A percentile compares a stretch with the other conserved stretches of the same genome.
Evolutionary conservation across 2,797 vertebrate species (phyloP).

Genomic region (Simalia tracyae): DNA sequence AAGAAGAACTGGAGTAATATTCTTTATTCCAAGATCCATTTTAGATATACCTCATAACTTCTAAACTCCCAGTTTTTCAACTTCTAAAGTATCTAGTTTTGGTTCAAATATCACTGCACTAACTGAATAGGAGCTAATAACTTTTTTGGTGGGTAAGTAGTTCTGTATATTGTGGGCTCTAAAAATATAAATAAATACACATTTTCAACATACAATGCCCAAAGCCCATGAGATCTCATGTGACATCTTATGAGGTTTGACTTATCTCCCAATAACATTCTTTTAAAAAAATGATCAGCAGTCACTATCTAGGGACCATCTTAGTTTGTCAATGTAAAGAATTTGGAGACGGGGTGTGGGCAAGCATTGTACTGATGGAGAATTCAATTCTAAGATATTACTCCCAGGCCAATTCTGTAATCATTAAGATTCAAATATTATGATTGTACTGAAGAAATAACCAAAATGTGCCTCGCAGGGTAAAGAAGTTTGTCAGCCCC

Average conservation of each 20-base stretch:
- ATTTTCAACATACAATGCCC: neutral
- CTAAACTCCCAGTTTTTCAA: neutral
- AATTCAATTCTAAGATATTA: neutral
- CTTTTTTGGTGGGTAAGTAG: neutral
- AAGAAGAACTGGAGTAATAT: neutral
- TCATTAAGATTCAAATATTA: neutral
- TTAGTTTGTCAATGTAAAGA: neutral
- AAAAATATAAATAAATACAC: neutral
- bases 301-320: neutral
- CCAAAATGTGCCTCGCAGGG: neutral
- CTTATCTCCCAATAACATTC: neutral
- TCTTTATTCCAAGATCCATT: neutral
- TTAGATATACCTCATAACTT: neutral
- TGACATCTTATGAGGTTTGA: neutral
- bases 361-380: neutral
- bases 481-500: neutral
- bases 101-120: neutral
- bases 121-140: neutral
- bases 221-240: neutral
- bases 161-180: neutral
- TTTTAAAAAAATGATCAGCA: neutral
- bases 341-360: neutral
- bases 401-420: neutral
- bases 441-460: neutral
- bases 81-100: neutral